Percentiles rank a stretch among this genome's conserved stretches.
phyloP scores from a whole-genome alignment of 1,140 invertebrate genomes.

The Pseudomyrmex flavicornis region DNA sequence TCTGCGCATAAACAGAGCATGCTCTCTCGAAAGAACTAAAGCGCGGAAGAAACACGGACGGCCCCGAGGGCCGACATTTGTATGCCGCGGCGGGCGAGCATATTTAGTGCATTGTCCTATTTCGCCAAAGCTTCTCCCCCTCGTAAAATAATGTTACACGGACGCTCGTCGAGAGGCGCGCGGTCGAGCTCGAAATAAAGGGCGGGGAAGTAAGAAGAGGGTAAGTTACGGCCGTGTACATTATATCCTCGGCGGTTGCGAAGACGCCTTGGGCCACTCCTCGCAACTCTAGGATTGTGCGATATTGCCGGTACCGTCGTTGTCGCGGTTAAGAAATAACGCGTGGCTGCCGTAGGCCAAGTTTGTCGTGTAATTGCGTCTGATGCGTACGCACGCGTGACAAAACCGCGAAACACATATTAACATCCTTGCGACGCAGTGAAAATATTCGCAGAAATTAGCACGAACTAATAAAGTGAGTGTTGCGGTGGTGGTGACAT shows the following conservation, averaged over 20 bases:
- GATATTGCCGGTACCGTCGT: slow-evolving; percentile 47
- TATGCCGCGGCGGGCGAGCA: slow-evolving; percentile 64
- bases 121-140: slow-evolving; percentile 72
- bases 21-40: slow-evolving; percentile 60
- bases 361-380: slow-evolving; percentile 7
- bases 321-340: slow-evolving; percentile 73
- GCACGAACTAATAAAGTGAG: background rate
- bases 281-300: slow-evolving; percentile 16
- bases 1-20: slow-evolving; percentile 54
- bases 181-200: slow-evolving; percentile 58
- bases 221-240: slow-evolving; percentile 77
- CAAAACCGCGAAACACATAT: background rate
- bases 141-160: slow-evolving; percentile 76
- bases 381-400: background rate
- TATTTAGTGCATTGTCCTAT: slow-evolving; percentile 80
- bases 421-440: background rate
- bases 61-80: slow-evolving; percentile 58
- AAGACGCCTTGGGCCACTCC: slow-evolving; percentile 66
- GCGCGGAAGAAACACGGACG: slow-evolving; percentile 59
- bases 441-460: background rate
- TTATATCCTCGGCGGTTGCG: slow-evolving; percentile 77
- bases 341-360: background rate
- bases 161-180: slow-evolving; percentile 45
- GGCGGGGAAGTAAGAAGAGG: slow-evolving; percentile 21
- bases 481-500: background rate